These are phyloP conservation scores for Nomada ruficornis DNA, from an alignment of 2,888 invertebrate genomes.

Conservation along the genomic window DNA sequence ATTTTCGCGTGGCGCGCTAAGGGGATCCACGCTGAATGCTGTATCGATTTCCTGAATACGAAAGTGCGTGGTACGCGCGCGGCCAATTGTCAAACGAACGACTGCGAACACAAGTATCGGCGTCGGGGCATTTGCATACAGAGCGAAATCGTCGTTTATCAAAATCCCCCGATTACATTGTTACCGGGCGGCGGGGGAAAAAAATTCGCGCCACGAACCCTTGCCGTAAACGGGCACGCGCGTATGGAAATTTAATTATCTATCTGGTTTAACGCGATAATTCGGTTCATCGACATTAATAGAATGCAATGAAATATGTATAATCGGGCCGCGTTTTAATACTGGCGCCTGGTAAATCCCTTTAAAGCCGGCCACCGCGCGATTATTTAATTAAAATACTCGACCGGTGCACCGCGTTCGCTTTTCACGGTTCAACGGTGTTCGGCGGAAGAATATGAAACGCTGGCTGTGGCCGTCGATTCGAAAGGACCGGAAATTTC, in stretches of 20 bases:
- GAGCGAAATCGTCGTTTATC: constrained; percentile 60
- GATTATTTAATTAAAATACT: constrained; percentile 70
- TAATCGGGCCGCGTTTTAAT: constrained; percentile 58
- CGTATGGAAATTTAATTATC: constrained; percentile 70
- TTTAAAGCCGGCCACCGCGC: constrained; percentile 62
- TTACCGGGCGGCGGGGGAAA: constrained; percentile 39
- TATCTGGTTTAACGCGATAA: constrained; percentile 68
- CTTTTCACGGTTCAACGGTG: constrained; percentile 58
- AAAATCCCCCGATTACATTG: constrained; percentile 57
- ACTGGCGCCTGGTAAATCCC: constrained; percentile 63
- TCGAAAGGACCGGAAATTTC: constrained; percentile 30
- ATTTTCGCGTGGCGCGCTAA: neutral
- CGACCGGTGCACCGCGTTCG: constrained; percentile 34
- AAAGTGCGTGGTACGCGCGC: constrained; percentile 32
- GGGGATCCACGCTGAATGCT: constrained; percentile 2
- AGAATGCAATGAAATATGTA: constrained; percentile 62
- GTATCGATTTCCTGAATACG: constrained; percentile 26
- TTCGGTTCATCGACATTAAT: constrained; percentile 66
- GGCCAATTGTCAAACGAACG: constrained; percentile 33
- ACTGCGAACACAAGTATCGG: constrained; percentile 19
- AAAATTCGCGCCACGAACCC: constrained; percentile 25
- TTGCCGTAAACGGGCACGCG: neutral
- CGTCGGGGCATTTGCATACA: constrained; percentile 49
- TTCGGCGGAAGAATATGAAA: constrained; percentile 58
- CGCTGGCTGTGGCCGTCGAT: constrained; percentile 29